Conservation (phyloP, 2,888 invertebrate species). For the Bimastos eiseni region DNA sequence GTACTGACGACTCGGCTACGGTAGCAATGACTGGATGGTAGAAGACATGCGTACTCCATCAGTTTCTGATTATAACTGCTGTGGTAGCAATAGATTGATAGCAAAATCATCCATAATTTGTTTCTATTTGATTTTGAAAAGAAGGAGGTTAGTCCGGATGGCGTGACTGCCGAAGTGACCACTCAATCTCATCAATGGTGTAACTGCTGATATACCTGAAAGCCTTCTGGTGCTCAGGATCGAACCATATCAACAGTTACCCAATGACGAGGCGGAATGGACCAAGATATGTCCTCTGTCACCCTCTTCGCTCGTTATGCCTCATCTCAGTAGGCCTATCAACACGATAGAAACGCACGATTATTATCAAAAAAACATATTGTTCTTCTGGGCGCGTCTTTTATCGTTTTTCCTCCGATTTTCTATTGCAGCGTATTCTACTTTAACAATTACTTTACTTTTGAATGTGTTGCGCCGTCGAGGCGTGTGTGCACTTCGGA, state of each 20-base stretch:
- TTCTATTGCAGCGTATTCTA: too few species aligned
- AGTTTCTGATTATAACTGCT: not conserved
- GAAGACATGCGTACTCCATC: not conserved
- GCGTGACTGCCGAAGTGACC: not conserved
- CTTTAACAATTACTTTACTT: too few species aligned
- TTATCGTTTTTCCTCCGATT: too few species aligned
- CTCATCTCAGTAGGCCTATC: too few species aligned
- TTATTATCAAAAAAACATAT: too few species aligned
- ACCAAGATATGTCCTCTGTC: not conserved
- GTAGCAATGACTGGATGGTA: not conserved
- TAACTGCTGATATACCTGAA: conserved; percentile 19
- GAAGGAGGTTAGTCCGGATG: not conserved
- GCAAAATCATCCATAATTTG: not conserved
- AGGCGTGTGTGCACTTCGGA: too few species aligned
- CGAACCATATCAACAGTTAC: conserved; percentile 19
- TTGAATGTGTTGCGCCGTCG: too few species aligned
- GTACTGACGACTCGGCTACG: not conserved
- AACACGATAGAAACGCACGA: too few species aligned
- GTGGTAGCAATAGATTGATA: not conserved
- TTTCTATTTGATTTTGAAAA: not conserved
- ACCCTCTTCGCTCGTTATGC: not conserved
- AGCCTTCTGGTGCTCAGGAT: not conserved
- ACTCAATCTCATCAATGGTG: conserved; percentile 24
- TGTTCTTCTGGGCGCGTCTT: too few species aligned
- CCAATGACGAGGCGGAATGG: conserved; percentile 15